Percentiles rank a stretch among this genome's conserved stretches.
Conservation (phyloP, 1,140 invertebrate genomes). For the Belonocnema kinseyi region DNA sequence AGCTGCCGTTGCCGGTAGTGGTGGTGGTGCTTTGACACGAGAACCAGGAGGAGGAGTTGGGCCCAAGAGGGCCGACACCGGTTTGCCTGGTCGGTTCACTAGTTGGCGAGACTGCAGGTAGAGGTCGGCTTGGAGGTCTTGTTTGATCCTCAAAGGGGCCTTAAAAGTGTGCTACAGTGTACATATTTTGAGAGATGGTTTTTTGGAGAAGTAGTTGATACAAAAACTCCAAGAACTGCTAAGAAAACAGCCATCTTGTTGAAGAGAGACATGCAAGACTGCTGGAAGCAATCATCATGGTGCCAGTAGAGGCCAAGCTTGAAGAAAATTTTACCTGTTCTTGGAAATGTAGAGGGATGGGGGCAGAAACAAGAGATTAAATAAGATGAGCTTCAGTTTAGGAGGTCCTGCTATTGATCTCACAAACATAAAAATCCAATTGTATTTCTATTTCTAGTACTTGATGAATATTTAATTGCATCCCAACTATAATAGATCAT, state of each 20-base stretch:
- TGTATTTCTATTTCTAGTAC: no score
- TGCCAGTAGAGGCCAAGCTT: neutral
- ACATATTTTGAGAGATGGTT: neutral
- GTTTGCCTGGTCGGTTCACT: slow-evolving; percentile 55
- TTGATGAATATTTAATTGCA: no score
- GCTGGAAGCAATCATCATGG: neutral
- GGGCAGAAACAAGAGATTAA: neutral
- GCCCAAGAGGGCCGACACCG: slow-evolving; percentile 50
- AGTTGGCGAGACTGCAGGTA: slow-evolving; percentile 57
- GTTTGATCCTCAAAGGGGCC: slow-evolving; percentile 2
- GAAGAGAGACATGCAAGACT: neutral
- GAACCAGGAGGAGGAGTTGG: slow-evolving; percentile 35
- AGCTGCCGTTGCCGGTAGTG: slow-evolving; percentile 30
- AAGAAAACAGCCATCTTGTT: neutral
- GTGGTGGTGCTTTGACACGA: slow-evolving; percentile 41
- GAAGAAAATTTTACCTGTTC: slow-evolving; percentile 6
- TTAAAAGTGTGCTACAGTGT: slow-evolving; percentile 4
- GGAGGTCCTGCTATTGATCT: neutral
- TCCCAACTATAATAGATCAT: no score
- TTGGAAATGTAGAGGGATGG: neutral
- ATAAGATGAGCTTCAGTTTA: neutral
- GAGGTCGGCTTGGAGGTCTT: slow-evolving; percentile 53
- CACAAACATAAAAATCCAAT: no score
- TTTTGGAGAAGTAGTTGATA: neutral
- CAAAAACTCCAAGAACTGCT: neutral